These are phyloP conservation scores for Myotis findleyi DNA, from an alignment of 2,797 vertebrate genomes.

Conservation along the genomic window DNA sequence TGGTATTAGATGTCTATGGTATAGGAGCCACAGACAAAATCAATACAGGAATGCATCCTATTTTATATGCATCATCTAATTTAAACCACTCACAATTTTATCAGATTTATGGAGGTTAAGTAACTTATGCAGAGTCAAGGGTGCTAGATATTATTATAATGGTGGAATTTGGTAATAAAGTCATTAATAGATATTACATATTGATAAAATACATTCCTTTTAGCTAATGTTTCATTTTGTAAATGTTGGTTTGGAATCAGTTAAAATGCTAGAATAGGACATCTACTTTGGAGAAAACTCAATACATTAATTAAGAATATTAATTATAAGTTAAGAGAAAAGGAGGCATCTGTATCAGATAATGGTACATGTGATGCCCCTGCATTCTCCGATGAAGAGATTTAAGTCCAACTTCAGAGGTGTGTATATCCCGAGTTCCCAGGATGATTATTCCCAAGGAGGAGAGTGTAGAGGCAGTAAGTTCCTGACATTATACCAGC, in stretches of 20 bases:
- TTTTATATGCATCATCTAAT: constrained; percentile 34
- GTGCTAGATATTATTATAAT: background rate
- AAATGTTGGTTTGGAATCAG: background rate
- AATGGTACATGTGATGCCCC: background rate
- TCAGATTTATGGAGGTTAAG: background rate
- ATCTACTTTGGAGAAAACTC: background rate
- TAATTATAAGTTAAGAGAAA: background rate
- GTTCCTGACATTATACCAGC: background rate
- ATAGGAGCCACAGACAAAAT: background rate
- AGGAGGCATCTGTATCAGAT: background rate
- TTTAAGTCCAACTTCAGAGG: background rate
- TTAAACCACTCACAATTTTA: background rate
- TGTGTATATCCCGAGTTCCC: background rate
- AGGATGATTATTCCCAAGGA: background rate
- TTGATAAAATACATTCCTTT: background rate
- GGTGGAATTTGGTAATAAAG: background rate
- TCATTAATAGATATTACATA: background rate
- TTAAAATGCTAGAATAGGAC: constrained; percentile 13
- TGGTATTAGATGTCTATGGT: background rate
- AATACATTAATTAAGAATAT: background rate
- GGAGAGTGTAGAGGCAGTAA: background rate
- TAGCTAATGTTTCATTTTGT: background rate
- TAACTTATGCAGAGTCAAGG: background rate
- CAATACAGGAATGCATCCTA: constrained; percentile 3
- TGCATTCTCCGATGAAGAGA: background rate